phyloP scores from a whole-genome alignment of 1,140 invertebrate species.

The Hermatobates lingyangjiaoensis region DNA sequence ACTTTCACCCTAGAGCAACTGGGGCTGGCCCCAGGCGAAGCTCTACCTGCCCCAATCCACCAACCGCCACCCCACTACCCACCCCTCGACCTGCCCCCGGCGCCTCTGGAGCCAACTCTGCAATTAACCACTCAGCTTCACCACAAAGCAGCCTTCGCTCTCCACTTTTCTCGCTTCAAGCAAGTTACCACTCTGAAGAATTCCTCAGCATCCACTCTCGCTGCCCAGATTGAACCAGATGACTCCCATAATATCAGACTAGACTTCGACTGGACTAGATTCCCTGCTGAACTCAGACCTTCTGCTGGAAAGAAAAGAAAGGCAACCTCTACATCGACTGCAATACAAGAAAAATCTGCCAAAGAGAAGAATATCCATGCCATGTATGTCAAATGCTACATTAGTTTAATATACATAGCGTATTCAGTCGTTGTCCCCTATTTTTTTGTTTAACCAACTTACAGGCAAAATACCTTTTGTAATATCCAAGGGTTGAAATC shows the following conservation, averaged over 20 bases:
- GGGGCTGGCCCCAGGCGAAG: constrained; percentile 38
- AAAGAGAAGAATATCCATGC: constrained; percentile 3
- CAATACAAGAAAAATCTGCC: background rate
- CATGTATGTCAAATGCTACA: constrained; percentile 9
- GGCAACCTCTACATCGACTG: background rate
- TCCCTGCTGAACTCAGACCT: constrained; percentile 12
- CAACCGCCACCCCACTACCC: constrained; percentile 50
- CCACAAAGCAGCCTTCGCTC: constrained; percentile 7
- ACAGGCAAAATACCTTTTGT: no score
- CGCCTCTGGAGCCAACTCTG: constrained; percentile 21
- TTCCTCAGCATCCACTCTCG: background rate
- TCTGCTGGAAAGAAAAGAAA: constrained; percentile 3
- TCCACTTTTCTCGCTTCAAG: constrained; percentile 5
- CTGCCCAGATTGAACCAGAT: background rate
- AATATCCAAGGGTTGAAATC: no score
- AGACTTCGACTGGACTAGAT: constrained; percentile 11
- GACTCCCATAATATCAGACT: constrained; percentile 1
- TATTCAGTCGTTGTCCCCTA: no score
- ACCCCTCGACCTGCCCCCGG: constrained; percentile 35
- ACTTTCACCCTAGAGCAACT: constrained; percentile 41
- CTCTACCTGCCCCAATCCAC: constrained; percentile 33
- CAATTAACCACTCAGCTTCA: background rate
- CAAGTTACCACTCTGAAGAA: background rate
- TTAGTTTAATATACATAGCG: no score
- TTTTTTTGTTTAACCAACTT: no score